Percentiles rank a stretch among this genome's conserved stretches.
phyloP scores from a whole-genome alignment of 2,888 invertebrate genomes.

The Oxystoma pomonae region DNA sequence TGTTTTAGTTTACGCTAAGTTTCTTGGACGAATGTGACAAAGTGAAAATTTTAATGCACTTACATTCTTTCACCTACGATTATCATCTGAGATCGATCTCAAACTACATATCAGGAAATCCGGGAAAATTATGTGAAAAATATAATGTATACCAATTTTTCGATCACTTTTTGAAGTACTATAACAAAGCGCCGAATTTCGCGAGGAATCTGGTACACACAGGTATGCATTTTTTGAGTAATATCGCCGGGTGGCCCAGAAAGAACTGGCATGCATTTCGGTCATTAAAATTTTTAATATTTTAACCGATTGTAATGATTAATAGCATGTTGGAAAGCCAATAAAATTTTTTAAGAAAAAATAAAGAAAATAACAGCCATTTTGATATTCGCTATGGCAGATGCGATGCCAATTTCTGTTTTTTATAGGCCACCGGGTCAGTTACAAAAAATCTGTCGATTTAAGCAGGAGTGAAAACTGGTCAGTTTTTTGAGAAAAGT shows the following conservation, averaged over 20 bases:
- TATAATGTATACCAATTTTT: slow-evolving; percentile 71
- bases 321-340: neutral
- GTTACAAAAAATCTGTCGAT: no score
- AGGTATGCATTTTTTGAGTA: slow-evolving; percentile 46
- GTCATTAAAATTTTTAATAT: no score
- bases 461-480: no score
- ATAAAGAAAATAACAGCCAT: no score
- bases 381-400: no score
- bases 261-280: no score
- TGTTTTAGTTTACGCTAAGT: slow-evolving; percentile 54
- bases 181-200: slow-evolving; percentile 71
- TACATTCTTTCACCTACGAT: slow-evolving; percentile 75
- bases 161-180: slow-evolving; percentile 72
- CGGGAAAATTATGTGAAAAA: slow-evolving; percentile 52
- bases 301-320: neutral
- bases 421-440: no score
- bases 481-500: no score
- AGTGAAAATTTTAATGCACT: slow-evolving; percentile 66
- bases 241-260: no score
- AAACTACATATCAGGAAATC: slow-evolving; percentile 58
- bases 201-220: slow-evolving; percentile 68
- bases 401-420: no score
- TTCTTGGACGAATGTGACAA: slow-evolving; percentile 66
- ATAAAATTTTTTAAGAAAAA: no score
- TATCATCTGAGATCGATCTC: slow-evolving; percentile 68